Evolutionary conservation across 2,113 vertebrate species (phyloP).

Genomic region (Labeo catla): DNA sequence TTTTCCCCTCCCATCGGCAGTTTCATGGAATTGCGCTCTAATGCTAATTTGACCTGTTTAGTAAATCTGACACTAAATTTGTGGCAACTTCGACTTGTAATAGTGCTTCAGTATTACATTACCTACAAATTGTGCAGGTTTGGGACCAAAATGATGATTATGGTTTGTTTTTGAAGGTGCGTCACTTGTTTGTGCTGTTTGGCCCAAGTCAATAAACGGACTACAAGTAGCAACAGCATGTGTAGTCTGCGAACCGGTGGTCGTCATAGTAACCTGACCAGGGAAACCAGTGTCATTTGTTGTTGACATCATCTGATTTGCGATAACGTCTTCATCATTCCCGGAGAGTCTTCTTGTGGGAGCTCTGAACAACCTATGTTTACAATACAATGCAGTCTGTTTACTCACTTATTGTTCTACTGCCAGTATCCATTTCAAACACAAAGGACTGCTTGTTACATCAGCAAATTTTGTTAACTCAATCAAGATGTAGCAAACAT

Average conservation of each 20-base stretch:
- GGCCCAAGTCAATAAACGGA: constrained; percentile 67
- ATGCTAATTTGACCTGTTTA: too few species aligned
- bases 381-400: constrained; percentile 33
- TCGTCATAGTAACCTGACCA: constrained; percentile 69
- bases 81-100: not conserved
- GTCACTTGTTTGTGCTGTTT: constrained; percentile 69
- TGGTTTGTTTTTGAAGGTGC: constrained; percentile 75
- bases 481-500: not conserved
- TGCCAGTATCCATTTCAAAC: constrained; percentile 1
- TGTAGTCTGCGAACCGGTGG: constrained; percentile 70
- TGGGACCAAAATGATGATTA: constrained; percentile 76
- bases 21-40: too few species aligned
- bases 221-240: constrained; percentile 62
- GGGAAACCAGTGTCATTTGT: constrained; percentile 62
- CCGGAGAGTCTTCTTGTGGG: constrained; percentile 63
- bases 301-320: constrained; percentile 65
- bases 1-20: too few species aligned
- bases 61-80: not conserved
- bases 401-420: constrained; percentile 17
- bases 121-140: constrained; percentile 82
- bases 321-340: constrained; percentile 53
- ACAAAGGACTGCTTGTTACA: not conserved
- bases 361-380: constrained; percentile 83
- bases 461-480: constrained; percentile 15
- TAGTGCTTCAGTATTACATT: constrained; percentile 40